phyloP scores from a whole-genome alignment of 2,797 vertebrate species.

The Holocentrus rufus region DNA sequence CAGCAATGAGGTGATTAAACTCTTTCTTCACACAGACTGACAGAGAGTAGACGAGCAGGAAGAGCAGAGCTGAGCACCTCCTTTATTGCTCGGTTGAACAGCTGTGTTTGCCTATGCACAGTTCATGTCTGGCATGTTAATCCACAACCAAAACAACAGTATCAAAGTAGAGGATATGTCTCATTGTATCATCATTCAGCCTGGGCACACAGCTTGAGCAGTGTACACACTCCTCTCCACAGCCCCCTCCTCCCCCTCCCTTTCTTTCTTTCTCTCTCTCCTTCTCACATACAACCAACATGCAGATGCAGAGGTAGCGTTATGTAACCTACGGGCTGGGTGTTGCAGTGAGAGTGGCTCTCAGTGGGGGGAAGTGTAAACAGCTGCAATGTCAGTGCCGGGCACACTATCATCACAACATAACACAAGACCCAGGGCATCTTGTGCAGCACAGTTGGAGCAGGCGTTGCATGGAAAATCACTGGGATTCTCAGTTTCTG shows the following conservation, averaged over 20 bases:
- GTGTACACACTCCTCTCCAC: conserved; percentile 13
- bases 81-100: conserved; percentile 27
- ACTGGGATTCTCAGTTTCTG: conserved; percentile 7
- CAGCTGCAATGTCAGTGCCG: conserved; percentile 76
- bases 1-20: conserved; percentile 28
- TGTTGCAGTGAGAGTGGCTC: conserved; percentile 63
- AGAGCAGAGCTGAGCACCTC: conserved; percentile 13
- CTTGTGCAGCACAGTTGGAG: conserved; percentile 25
- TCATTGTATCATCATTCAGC: conserved; percentile 53
- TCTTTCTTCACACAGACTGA: conserved; percentile 9
- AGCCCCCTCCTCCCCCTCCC: neutral
- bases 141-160: conserved; percentile 46
- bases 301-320: conserved; percentile 46
- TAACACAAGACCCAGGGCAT: conserved; percentile 56
- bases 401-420: conserved; percentile 59
- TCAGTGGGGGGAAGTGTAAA: conserved; percentile 73
- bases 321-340: conserved; percentile 57
- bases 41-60: conserved; percentile 10
- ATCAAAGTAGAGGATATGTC: conserved; percentile 53
- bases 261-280: conserved; percentile 1
- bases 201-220: conserved; percentile 35
- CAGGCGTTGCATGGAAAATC: conserved; percentile 17
- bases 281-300: conserved; percentile 38
- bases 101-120: conserved; percentile 50
- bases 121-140: conserved; percentile 58